Conservation (phyloP, 2,797 vertebrate genomes). For the Phrynocephalus guinanensis region DNA sequence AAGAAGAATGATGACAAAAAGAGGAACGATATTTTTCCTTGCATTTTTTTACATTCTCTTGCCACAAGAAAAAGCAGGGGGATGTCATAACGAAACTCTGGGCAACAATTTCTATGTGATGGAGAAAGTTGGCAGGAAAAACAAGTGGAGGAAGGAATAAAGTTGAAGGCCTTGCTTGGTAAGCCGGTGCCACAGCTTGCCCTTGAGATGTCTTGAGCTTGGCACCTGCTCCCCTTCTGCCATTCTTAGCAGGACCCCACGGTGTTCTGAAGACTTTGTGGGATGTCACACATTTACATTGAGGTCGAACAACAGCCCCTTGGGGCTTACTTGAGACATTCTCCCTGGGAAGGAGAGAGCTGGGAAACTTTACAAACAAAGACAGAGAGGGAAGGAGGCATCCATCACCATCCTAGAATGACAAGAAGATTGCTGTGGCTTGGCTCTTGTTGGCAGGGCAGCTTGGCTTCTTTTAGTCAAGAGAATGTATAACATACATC, state of each 20-base stretch:
- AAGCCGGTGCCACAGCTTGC: background rate
- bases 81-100: background rate
- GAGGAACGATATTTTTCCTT: background rate
- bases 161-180: constrained; percentile 13
- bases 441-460: no score
- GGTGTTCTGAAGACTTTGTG: no score
- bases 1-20: background rate
- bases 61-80: background rate
- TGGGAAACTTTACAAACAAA: background rate
- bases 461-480: no score
- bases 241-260: constrained; percentile 18
- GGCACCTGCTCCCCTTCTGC: constrained; percentile 53
- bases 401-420: background rate
- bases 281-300: background rate
- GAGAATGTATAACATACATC: no score
- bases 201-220: constrained; percentile 34
- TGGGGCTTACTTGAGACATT: background rate
- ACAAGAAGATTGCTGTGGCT: no score
- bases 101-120: background rate
- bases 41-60: background rate
- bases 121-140: constrained; percentile 19
- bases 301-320: background rate
- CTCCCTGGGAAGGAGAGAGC: background rate
- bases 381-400: no score
- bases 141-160: background rate